Evolutionary conservation across 2,797 vertebrate species (phyloP), one percentile per base, ranked within the genome.

Genomic region (Argyrosomus regius): DNA sequence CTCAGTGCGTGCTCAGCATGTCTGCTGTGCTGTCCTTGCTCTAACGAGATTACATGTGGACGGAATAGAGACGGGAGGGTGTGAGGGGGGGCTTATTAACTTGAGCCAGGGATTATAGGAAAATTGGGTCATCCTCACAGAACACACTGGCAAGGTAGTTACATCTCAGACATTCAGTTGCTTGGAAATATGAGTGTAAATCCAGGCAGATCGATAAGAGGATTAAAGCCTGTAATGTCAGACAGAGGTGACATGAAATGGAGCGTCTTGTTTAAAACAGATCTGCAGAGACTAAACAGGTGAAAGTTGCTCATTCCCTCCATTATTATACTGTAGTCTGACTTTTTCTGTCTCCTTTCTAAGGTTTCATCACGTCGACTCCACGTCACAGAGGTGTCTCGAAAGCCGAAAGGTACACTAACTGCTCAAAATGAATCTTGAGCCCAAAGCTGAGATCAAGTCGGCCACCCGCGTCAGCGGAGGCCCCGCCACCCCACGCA

Each of bases 401-500:
- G 16, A 31, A 72, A 70, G 18, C 72, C 57, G 43, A 80, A 39
- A 31, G 65, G 20, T 11, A 49, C 14, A 54, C 24, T 28, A 84
- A 87, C 68, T 1, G 20, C 59, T 71, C 75, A 91, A 45, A 80
- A 98, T 99, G 97, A 98, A 96, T 86, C 96, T 98, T 14, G 98
- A 99, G 62, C 96, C 96, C 53, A 99, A 97, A 87, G 2, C 87
- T 0, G 97, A 98, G 69, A 86, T 97, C 76, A 98, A 97, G 78
- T 96, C 98, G 0, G 96, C 96, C 89, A 99, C 98, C 0, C 93
- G 97, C 12, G 97, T 99, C 80, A 95, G 64, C 0, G 97, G 98
- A 18, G 98, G 98, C 52, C 98, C 98, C 0, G 96, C 96, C 85
- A 98, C 97, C 17, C 97, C 98, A 13, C 96, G 98, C 76, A 99